Percentiles rank a stretch among this genome's conserved stretches.
Conservation (phyloP, 2,797 vertebrate genomes). For the Mus caroli region DNA sequence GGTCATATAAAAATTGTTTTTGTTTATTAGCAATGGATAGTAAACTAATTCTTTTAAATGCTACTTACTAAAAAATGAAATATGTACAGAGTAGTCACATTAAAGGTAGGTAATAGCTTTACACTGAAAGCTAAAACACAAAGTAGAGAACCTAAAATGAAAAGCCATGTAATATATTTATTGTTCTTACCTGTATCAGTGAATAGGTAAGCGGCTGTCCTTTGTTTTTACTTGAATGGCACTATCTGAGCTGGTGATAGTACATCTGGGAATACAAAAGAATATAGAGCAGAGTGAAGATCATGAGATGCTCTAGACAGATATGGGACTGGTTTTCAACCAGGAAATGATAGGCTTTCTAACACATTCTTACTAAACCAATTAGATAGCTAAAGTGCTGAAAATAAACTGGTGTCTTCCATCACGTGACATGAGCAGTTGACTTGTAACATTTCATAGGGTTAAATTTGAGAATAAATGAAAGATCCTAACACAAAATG, state of each 20-base stretch:
- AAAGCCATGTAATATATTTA: neutral
- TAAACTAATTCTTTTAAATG: conserved; percentile 38
- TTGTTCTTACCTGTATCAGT: neutral
- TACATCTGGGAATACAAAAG: conserved; percentile 49
- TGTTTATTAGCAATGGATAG: neutral
- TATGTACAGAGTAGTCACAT: neutral
- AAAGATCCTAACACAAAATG: conserved; percentile 8
- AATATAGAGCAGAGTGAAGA: neutral
- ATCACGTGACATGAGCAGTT: neutral
- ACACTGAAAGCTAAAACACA: conserved; percentile 15
- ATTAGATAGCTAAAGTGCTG: neutral
- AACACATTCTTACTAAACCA: neutral
- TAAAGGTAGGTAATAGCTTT: conserved; percentile 24
- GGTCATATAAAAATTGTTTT: conserved; percentile 27
- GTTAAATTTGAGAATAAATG: conserved; percentile 21
- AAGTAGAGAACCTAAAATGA: neutral
- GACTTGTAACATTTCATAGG: neutral
- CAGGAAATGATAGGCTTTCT: neutral
- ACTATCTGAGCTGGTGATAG: conserved; percentile 33
- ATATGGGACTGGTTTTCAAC: neutral
- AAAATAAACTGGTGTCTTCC: neutral
- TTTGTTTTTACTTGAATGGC: neutral
- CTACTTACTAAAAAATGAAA: neutral
- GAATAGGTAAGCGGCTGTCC: neutral
- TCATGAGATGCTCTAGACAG: neutral